phyloP scores from a whole-genome alignment of 2,888 invertebrate species.

The Torymus texanus region DNA sequence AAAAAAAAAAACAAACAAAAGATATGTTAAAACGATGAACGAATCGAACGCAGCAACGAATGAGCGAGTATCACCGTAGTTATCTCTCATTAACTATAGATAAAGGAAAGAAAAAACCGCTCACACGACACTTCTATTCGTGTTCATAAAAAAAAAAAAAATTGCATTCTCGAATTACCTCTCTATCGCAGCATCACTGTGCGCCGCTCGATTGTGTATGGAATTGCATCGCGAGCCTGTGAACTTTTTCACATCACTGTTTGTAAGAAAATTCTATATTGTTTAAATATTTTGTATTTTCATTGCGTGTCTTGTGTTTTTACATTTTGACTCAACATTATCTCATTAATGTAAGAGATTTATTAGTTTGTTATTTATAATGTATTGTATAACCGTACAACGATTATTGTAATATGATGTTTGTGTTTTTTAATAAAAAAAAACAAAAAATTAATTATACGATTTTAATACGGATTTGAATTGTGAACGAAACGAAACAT shows the following conservation, averaged over 20 bases:
- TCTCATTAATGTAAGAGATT: background rate
- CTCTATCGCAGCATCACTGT: conserved; percentile 42
- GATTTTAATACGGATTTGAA: background rate
- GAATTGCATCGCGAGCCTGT: conserved; percentile 30
- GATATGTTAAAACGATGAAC: conserved; percentile 3
- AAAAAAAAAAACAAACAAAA: conserved; percentile 1
- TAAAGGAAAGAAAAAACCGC: conserved; percentile 38
- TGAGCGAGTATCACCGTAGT: conserved; percentile 28
- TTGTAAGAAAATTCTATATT: conserved; percentile 37
- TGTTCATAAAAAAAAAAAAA: conserved; percentile 56
- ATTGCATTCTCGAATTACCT: conserved; percentile 48
- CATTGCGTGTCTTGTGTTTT: background rate
- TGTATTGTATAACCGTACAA: background rate
- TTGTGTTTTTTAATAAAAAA: no score
- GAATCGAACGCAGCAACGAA: conserved; percentile 51
- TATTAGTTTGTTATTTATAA: no score
- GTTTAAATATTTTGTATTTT: background rate
- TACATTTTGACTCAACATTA: background rate
- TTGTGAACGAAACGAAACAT: conserved; percentile 39
- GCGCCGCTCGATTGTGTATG: conserved; percentile 21
- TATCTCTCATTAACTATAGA: conserved; percentile 23
- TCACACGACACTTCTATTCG: conserved; percentile 62
- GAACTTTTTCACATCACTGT: conserved; percentile 30
- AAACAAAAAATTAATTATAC: background rate
- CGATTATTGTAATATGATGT: background rate